These are phyloP conservation scores for Hydrozoanthus gracilis DNA, from an alignment of 92 coral and sea anemone genomes.

Conservation along the genomic window DNA sequence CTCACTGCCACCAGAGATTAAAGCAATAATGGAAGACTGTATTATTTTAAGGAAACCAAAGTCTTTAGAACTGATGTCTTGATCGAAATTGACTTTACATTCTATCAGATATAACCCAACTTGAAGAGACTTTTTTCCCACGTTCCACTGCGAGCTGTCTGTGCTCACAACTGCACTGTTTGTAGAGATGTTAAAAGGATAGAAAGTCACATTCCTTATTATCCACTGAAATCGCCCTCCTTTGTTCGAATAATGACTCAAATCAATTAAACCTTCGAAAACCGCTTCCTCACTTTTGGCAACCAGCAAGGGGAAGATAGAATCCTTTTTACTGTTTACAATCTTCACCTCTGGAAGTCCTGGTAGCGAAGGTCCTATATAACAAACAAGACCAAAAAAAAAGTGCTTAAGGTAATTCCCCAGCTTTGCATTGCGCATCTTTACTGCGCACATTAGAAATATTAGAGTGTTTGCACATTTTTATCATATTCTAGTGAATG, in stretches of 20 bases:
- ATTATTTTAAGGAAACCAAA: conserved; percentile 14
- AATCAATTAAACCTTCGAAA: conserved; percentile 1
- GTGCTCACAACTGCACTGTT: conserved; percentile 1
- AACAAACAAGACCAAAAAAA: background rate
- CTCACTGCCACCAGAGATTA: conserved; percentile 13
- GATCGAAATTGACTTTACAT: background rate
- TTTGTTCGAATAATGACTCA: conserved; percentile 1
- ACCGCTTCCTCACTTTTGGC: background rate
- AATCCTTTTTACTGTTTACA: background rate
- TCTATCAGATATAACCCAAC: conserved; percentile 25
- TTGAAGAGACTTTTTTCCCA: conserved; percentile 1
- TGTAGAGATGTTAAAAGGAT: conserved; percentile 1
- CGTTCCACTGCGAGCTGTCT: conserved; percentile 14
- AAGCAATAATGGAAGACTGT: conserved; percentile 1
- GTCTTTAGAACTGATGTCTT: background rate
- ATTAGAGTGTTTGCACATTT: too few relatives aligned
- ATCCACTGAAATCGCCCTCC: background rate
- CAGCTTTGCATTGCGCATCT: background rate
- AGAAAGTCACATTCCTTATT: background rate
- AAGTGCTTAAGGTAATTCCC: too few relatives aligned
- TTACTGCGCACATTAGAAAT: too few relatives aligned
- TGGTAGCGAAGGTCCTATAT: background rate
- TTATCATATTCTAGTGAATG: too few relatives aligned
- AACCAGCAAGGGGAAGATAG: conserved; percentile 1
- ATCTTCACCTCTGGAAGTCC: conserved; percentile 9